Evolutionary conservation across 23 tunicate genomes (phyloP).

Genomic region (Trididemnum miniatum): DNA sequence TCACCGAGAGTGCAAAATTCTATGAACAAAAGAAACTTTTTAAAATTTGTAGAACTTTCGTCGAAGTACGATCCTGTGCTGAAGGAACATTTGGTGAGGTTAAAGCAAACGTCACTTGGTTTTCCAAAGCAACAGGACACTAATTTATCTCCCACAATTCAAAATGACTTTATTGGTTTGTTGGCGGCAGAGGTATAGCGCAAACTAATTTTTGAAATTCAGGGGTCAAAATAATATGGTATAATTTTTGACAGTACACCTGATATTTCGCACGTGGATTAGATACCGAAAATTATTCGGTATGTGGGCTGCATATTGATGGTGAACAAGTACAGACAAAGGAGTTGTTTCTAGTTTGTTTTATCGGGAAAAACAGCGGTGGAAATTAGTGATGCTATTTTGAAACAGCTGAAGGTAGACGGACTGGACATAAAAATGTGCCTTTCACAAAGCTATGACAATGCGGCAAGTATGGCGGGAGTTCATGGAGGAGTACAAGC

Average conservation of each 20-base stretch:
- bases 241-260: not conserved
- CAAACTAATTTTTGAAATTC: not conserved
- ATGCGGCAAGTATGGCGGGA: conserved; percentile 14
- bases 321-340: not conserved
- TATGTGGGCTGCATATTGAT: not conserved
- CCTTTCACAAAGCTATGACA: conserved; percentile 4
- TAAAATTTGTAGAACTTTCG: not conserved
- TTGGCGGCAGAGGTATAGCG: not conserved
- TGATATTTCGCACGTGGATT: not conserved
- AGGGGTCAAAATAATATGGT: not conserved
- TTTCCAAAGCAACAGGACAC: not conserved
- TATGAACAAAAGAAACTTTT: not conserved
- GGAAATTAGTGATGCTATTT: not conserved
- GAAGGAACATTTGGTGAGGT: not conserved
- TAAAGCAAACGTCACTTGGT: not conserved
- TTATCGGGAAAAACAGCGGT: not conserved
- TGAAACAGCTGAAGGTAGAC: not conserved
- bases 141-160: not conserved
- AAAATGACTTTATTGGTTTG: not conserved
- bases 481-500: not conserved
- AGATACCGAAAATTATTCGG: not conserved
- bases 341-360: not conserved
- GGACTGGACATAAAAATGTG: not conserved
- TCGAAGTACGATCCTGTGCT: not conserved
- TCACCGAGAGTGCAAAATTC: not conserved